Evolutionary conservation across 2,113 vertebrate species (phyloP).

Genomic region (Oncorhynchus gorbuscha): DNA sequence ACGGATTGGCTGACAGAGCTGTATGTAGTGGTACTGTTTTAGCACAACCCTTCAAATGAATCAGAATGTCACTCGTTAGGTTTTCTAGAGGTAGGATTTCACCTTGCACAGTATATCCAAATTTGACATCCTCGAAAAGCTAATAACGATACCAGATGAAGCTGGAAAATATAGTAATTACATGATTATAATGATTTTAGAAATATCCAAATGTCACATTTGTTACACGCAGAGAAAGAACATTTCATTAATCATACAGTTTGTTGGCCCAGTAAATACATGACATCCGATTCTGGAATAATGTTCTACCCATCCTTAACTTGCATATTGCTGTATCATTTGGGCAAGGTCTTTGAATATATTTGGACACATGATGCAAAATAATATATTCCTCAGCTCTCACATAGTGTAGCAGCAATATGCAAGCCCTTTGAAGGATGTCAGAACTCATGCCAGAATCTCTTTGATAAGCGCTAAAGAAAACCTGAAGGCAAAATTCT

Average conservation of each 20-base stretch:
- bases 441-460: slow-evolving; percentile 62
- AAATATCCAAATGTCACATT: slow-evolving; percentile 28
- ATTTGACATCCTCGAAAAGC: slow-evolving; percentile 37
- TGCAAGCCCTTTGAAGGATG: slow-evolving; percentile 52
- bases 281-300: slow-evolving; percentile 60
- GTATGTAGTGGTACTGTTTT: slow-evolving; percentile 84
- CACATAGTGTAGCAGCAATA: slow-evolving; percentile 43
- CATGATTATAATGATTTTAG: slow-evolving; percentile 24
- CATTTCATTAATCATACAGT: background rate
- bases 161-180: slow-evolving; percentile 25
- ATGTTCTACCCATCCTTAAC: slow-evolving; percentile 52
- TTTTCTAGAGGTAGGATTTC: slow-evolving; percentile 37
- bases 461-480: slow-evolving; percentile 53
- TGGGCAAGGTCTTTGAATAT: slow-evolving; percentile 60
- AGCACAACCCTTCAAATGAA: slow-evolving; percentile 81
- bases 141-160: slow-evolving; percentile 23
- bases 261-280: slow-evolving; percentile 40
- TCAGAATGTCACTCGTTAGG: slow-evolving; percentile 77
- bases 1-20: slow-evolving; percentile 81
- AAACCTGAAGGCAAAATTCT: slow-evolving; percentile 60
- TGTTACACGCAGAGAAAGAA: slow-evolving; percentile 8
- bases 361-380: slow-evolving; percentile 56
- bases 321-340: slow-evolving; percentile 53
- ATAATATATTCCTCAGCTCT: slow-evolving; percentile 64
- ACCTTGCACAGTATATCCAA: slow-evolving; percentile 57